Conservation (phyloP, 2,797 vertebrate species). For the Tadarida brasiliensis region DNA sequence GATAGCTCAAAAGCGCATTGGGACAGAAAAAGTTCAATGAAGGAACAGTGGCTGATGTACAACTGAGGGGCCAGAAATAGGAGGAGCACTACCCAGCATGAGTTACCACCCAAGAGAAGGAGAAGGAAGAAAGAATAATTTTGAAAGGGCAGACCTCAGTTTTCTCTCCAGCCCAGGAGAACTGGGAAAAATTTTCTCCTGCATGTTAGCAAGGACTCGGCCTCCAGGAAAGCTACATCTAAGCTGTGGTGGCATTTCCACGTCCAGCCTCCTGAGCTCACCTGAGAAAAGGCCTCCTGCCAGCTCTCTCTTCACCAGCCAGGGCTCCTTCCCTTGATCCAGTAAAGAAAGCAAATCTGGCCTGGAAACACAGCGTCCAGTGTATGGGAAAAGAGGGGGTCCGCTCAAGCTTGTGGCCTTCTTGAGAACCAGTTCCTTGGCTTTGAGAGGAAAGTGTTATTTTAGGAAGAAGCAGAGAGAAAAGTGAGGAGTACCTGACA, state of each 20-base stretch:
- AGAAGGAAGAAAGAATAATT: not conserved
- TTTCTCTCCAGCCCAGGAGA: not conserved
- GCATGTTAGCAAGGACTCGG: rapidly evolving
- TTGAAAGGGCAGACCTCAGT: not conserved
- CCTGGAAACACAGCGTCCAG: conserved; percentile 28
- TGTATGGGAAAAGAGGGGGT: not conserved
- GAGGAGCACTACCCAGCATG: not conserved
- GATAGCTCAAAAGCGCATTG: not conserved
- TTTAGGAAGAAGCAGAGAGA: not conserved
- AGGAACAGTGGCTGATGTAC: not conserved
- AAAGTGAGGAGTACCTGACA: not conserved
- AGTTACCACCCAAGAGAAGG: not conserved
- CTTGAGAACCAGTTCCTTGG: not conserved
- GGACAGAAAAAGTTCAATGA: not conserved
- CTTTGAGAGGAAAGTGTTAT: not conserved
- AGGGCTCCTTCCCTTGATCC: not conserved
- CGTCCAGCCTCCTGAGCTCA: not conserved
- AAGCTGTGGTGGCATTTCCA: rapidly evolving
- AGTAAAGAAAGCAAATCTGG: not conserved
- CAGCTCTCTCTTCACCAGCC: not conserved
- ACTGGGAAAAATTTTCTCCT: no score
- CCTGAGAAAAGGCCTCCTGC: not conserved
- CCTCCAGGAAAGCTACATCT: not conserved
- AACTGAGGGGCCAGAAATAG: not conserved
- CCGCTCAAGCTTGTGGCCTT: not conserved